phyloP scores from a whole-genome alignment of 2,113 vertebrate genomes.

The Eptesicus fuscus region DNA sequence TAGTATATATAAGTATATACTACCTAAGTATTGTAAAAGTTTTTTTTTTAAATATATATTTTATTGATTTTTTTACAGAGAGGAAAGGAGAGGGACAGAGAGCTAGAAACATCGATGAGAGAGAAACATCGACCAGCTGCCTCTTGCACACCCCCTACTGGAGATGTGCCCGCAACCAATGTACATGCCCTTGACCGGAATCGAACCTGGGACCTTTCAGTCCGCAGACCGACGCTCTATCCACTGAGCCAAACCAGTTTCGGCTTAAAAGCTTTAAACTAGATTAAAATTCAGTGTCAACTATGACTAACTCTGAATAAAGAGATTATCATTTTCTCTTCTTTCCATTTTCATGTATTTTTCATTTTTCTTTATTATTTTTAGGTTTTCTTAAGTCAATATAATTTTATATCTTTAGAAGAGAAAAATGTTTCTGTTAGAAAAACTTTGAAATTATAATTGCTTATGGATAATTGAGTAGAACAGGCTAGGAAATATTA shows the following conservation, averaged over 20 bases:
- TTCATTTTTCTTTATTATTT: neutral
- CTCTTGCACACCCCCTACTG: too few species aligned
- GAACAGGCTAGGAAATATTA: neutral
- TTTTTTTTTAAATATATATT: too few species aligned
- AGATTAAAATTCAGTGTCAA: neutral
- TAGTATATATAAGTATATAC: neutral
- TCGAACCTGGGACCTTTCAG: too few species aligned
- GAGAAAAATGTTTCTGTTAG: neutral
- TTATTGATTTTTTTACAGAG: too few species aligned
- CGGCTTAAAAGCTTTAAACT: neutral
- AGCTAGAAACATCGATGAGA: too few species aligned
- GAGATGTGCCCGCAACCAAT: too few species aligned
- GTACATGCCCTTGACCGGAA: too few species aligned
- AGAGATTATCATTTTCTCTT: neutral
- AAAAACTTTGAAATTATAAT: neutral
- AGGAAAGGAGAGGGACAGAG: too few species aligned
- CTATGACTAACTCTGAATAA: neutral
- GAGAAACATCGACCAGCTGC: too few species aligned
- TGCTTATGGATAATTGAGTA: neutral
- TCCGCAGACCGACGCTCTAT: too few species aligned
- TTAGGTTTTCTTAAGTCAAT: slow-evolving; percentile 14
- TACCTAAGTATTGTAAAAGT: neutral
- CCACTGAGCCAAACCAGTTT: too few species aligned
- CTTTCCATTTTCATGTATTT: neutral
- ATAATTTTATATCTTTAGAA: neutral